These are phyloP conservation scores for Cylas formicarius DNA, from an alignment of 1,140 invertebrate genomes.

Conservation along the genomic window DNA sequence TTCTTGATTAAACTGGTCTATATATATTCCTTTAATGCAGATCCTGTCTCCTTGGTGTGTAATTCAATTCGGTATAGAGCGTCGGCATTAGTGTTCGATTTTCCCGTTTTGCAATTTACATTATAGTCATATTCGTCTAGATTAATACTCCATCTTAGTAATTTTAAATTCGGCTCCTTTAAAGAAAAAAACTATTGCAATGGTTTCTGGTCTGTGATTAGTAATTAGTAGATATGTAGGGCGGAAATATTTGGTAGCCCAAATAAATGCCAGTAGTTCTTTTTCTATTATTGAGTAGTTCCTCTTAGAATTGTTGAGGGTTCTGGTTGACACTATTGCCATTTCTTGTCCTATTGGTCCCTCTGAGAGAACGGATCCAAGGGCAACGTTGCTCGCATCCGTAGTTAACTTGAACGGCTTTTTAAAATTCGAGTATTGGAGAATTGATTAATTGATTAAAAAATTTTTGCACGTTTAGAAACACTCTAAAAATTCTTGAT, in stretches of 20 bases:
- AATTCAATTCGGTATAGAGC: too few species aligned
- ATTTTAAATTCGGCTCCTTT: slow-evolving; percentile 12
- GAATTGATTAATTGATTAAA: slow-evolving; percentile 19
- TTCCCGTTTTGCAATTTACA: too few species aligned
- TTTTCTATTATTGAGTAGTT: slow-evolving; percentile 25
- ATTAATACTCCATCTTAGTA: slow-evolving; percentile 8
- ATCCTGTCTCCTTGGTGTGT: too few species aligned
- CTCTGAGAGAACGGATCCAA: slow-evolving; percentile 31
- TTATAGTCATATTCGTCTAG: too few species aligned
- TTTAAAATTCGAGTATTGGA: slow-evolving; percentile 32
- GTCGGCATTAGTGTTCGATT: too few species aligned
- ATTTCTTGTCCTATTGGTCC: slow-evolving; percentile 11
- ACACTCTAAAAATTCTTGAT: slow-evolving; percentile 11
- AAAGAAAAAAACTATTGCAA: slow-evolving; percentile 3
- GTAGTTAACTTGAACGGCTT: slow-evolving; percentile 34
- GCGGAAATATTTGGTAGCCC: slow-evolving; percentile 15
- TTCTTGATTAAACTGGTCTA: too few species aligned
- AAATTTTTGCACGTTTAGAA: slow-evolving; percentile 20
- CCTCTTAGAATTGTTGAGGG: slow-evolving; percentile 18
- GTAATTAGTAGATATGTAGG: slow-evolving; percentile 13
- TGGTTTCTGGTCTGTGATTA: slow-evolving; percentile 4
- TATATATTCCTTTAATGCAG: too few species aligned
- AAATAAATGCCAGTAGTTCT: slow-evolving; percentile 23
- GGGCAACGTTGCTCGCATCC: slow-evolving; percentile 38
- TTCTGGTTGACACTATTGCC: slow-evolving; percentile 26